Conservation (phyloP, 1,140 invertebrate genomes). For the Zophobas morio region DNA sequence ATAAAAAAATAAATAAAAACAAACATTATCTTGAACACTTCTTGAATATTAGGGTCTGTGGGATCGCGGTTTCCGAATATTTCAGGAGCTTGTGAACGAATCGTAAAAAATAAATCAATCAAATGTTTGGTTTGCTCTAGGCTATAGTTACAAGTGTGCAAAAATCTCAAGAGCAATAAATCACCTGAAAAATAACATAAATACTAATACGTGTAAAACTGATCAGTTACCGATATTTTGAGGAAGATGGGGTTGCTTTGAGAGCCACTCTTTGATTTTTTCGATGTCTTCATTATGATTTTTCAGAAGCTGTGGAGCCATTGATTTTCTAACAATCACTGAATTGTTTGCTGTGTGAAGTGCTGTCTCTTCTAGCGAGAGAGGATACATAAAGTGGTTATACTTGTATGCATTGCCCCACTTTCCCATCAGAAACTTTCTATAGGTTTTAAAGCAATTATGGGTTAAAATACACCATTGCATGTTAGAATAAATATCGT, state of each 20-base stretch:
- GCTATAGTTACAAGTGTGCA: conserved; percentile 70
- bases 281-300: conserved; percentile 72
- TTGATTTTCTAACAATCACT: neutral
- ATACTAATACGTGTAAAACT: conserved; percentile 27
- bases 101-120: conserved; percentile 76
- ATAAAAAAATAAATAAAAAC: conserved; percentile 52
- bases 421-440: conserved; percentile 37
- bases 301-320: neutral
- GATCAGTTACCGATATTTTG: conserved; percentile 76
- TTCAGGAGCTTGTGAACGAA: conserved; percentile 75
- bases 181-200: conserved; percentile 68
- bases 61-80: conserved; percentile 78
- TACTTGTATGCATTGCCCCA: conserved; percentile 31
- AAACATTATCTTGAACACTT: conserved; percentile 72
- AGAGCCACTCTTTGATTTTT: conserved; percentile 80
- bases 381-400: conserved; percentile 17
- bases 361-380: conserved; percentile 18
- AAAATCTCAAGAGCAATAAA: conserved; percentile 70
- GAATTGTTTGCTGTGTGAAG: neutral
- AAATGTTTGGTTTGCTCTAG: conserved; percentile 73
- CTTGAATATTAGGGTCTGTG: conserved; percentile 70
- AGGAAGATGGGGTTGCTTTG: conserved; percentile 83
- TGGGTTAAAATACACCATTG: conserved; percentile 10
- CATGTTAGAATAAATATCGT: no score
- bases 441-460: conserved; percentile 26